Percentiles rank a stretch among this genome's conserved stretches.
Evolutionary conservation across 1,140 invertebrate genomes (phyloP).

Genomic region (Tyrophagus putrescentiae): DNA sequence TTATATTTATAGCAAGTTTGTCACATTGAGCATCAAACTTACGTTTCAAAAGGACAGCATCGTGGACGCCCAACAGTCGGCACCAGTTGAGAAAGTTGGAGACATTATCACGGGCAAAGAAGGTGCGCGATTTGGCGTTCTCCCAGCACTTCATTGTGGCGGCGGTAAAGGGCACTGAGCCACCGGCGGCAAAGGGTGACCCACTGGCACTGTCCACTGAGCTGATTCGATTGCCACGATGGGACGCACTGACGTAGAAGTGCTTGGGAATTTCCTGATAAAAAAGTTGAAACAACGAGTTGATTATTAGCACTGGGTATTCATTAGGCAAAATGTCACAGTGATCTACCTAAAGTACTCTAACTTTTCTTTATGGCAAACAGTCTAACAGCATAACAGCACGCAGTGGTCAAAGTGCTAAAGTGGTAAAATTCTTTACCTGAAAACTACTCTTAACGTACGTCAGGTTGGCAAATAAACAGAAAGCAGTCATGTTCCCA

Average conservation of each 20-base stretch:
- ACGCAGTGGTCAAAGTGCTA: too few species aligned
- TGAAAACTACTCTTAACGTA: too few species aligned
- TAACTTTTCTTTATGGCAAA: background rate
- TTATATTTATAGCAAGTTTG: background rate
- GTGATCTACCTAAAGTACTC: too few species aligned
- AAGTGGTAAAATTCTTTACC: too few species aligned
- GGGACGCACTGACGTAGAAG: background rate
- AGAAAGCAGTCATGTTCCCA: too few species aligned
- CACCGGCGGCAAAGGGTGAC: too few species aligned
- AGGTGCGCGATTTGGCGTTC: conserved; percentile 53
- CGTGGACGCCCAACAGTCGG: conserved; percentile 63
- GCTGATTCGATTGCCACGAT: background rate
- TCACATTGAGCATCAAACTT: conserved; percentile 41
- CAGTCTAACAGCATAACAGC: too few species aligned
- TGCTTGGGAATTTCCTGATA: background rate
- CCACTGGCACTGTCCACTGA: too few species aligned
- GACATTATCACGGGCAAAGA: conserved; percentile 80
- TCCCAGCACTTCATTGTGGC: conserved; percentile 41
- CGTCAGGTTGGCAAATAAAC: too few species aligned
- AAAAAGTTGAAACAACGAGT: too few species aligned
- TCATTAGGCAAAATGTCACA: too few species aligned
- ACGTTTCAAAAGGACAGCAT: conserved; percentile 83
- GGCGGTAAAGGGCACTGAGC: background rate
- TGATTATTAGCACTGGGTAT: too few species aligned
- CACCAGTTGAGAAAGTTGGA: conserved; percentile 86